phyloP scores from a whole-genome alignment of 2,797 vertebrate genomes.

The Parauchenoglanis punctatus region DNA sequence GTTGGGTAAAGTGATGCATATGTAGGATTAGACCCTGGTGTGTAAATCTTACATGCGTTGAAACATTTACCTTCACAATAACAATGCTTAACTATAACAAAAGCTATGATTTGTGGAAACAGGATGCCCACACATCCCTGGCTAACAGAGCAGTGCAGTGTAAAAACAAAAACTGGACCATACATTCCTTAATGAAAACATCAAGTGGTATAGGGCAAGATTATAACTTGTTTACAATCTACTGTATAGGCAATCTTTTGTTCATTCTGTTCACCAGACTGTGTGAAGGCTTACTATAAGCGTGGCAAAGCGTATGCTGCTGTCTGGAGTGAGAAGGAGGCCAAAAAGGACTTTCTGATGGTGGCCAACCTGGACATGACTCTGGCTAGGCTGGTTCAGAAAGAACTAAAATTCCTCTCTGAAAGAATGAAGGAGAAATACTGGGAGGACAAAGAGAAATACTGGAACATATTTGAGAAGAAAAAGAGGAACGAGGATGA shows the following conservation, averaged over 20 bases:
- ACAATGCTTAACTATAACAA: not conserved
- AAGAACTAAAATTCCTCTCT: constrained; percentile 70
- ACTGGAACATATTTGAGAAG: constrained; percentile 78
- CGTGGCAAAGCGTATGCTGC: constrained; percentile 74
- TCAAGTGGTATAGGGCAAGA: not conserved
- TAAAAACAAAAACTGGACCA: not conserved
- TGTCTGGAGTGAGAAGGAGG: constrained; percentile 74
- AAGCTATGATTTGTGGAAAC: not conserved
- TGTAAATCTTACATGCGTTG: constrained; percentile 6
- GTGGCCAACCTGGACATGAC: constrained; percentile 68
- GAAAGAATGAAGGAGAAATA: constrained; percentile 83
- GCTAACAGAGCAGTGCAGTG: not conserved
- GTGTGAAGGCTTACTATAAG: constrained; percentile 78
- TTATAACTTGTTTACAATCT: constrained; percentile 1
- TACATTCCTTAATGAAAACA: not conserved
- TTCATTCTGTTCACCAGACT: constrained; percentile 54
- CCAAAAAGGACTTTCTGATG: constrained; percentile 65
- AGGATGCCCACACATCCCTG: not conserved
- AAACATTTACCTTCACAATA: constrained; percentile 24
- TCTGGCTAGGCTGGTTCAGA: constrained; percentile 65
- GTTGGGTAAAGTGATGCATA: constrained; percentile 25
- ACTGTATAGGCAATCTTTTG: not conserved
- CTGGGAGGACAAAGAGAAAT: constrained; percentile 81
- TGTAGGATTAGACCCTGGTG: not conserved
- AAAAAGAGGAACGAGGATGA: constrained; percentile 40